phyloP scores from a whole-genome alignment of 2,113 vertebrate species.

The Phainopepla nitens region DNA sequence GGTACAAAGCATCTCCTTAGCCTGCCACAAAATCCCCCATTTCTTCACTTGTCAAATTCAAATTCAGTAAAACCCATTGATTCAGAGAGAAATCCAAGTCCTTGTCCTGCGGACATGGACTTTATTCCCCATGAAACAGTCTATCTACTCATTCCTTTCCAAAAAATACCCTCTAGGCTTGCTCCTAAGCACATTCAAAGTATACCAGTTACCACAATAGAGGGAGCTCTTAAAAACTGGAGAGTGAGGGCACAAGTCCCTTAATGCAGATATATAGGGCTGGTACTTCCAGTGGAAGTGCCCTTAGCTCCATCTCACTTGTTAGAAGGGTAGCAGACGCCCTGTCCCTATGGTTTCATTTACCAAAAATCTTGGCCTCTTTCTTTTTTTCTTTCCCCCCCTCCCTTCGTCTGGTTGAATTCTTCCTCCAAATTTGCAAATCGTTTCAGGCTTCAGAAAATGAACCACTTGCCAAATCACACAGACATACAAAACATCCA shows the following conservation, averaged over 20 bases:
- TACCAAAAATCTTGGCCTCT: not conserved
- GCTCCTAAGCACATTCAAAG: not conserved
- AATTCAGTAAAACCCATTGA: not conserved
- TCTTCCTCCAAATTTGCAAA: slow-evolving; percentile 9
- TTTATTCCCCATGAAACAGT: not conserved
- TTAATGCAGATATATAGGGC: not conserved
- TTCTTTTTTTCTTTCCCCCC: not conserved
- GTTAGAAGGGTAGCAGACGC: not conserved
- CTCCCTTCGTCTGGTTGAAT: not conserved
- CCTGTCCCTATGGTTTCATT: not conserved
- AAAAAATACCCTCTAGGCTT: not conserved
- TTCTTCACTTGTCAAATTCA: not conserved
- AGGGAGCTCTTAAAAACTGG: not conserved
- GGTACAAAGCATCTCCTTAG: not conserved
- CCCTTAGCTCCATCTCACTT: not conserved
- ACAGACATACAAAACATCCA: not conserved
- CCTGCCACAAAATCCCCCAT: not conserved
- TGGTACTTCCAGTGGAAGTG: not conserved
- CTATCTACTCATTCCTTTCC: not conserved
- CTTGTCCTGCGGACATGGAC: not conserved
- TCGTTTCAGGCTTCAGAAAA: slow-evolving; percentile 21
- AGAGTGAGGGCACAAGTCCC: not conserved
- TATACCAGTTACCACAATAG: not conserved
- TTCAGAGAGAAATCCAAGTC: not conserved
- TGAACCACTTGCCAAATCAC: not conserved